Conservation (phyloP, 2,888 invertebrate species). For the Spialia ferax region DNA sequence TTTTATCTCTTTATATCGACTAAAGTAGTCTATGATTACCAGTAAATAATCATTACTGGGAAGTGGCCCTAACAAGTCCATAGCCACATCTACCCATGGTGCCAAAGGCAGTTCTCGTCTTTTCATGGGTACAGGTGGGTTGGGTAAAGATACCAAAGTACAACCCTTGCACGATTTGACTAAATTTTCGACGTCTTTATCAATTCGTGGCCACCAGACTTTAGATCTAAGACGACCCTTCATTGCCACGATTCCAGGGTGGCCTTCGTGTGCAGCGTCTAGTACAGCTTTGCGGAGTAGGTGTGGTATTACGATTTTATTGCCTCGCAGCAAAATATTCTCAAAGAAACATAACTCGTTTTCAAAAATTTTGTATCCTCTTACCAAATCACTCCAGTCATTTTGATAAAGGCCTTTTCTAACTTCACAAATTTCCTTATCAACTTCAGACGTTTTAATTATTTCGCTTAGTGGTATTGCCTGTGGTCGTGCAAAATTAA, state of each 20-base stretch:
- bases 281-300: slow-evolving; percentile 43
- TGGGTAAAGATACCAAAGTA: slow-evolving; percentile 44
- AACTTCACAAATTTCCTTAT: slow-evolving; percentile 37
- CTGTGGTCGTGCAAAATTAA: slow-evolving; percentile 10
- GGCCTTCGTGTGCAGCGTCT: slow-evolving; percentile 47
- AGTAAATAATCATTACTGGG: slow-evolving; percentile 38
- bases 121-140: slow-evolving; percentile 42
- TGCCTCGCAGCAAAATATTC: slow-evolving; percentile 43
- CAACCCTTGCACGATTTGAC: slow-evolving; percentile 46
- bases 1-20: slow-evolving; percentile 43
- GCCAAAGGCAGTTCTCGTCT: slow-evolving; percentile 43
- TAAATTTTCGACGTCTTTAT: slow-evolving; percentile 43
- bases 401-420: slow-evolving; percentile 39
- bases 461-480: slow-evolving; percentile 41
- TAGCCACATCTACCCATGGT: slow-evolving; percentile 47
- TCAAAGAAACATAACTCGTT: slow-evolving; percentile 42
- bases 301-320: slow-evolving; percentile 44
- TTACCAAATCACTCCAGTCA: slow-evolving; percentile 40
- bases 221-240: slow-evolving; percentile 45
- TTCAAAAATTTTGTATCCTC: slow-evolving; percentile 34
- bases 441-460: slow-evolving; percentile 22
- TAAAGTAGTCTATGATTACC: slow-evolving; percentile 40
- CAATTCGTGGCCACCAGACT: slow-evolving; percentile 49
- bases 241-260: slow-evolving; percentile 46
- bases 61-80: slow-evolving; percentile 50